Conservation (phyloP, 2,113 vertebrate species). For the Thunnus thynnus region DNA sequence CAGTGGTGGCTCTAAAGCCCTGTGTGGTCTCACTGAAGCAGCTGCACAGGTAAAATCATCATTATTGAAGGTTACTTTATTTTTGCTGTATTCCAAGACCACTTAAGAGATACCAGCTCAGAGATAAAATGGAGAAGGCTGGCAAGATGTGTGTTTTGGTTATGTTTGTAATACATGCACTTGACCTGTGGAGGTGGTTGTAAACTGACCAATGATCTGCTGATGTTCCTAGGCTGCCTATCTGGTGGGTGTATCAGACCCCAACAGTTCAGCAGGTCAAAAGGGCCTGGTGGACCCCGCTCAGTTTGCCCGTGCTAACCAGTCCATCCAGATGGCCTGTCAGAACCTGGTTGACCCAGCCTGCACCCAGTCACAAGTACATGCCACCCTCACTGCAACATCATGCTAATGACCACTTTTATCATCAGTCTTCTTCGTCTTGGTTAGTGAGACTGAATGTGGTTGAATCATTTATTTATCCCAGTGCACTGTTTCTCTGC, state of each 20-base stretch:
- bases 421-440: neutral
- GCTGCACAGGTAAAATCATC: conserved; percentile 91
- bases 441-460: neutral
- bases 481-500: neutral
- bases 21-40: conserved; percentile 96
- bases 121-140: neutral
- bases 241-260: conserved; percentile 94
- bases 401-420: neutral
- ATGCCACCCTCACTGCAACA: neutral
- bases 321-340: conserved; percentile 99
- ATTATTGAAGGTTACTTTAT: neutral
- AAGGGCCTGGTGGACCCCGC: conserved; percentile 96
- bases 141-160: neutral
- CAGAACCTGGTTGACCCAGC: conserved; percentile 96
- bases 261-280: conserved; percentile 95
- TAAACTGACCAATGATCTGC: neutral
- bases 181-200: neutral
- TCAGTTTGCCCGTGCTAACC: conserved; percentile 97
- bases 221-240: conserved; percentile 89
- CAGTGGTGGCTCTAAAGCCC: conserved; percentile 93
- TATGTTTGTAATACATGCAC: neutral
- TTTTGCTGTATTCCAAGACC: neutral
- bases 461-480: neutral
- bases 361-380: conserved; percentile 97
- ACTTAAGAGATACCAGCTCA: neutral